A percentile compares a stretch with the other conserved stretches of the same genome.
Evolutionary conservation across 2,797 vertebrate genomes (phyloP).

Genomic region (Danio tinwini): DNA sequence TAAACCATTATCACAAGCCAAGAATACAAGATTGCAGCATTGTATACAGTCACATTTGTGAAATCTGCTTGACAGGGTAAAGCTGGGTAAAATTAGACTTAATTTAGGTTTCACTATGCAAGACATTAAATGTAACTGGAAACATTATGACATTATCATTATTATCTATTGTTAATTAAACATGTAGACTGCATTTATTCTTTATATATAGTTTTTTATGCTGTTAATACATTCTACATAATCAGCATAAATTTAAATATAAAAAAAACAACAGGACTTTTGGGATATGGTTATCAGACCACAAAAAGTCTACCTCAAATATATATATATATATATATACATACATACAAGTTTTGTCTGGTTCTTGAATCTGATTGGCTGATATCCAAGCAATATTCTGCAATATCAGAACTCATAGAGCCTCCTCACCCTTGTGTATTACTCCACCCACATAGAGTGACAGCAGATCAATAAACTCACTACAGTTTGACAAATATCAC

Average conservation of each 20-base stretch:
- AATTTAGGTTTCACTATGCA: not conserved
- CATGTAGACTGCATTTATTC: not conserved
- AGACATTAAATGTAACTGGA: not conserved
- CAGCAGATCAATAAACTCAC: no score
- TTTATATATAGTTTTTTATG: not conserved
- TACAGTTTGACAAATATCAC: no score
- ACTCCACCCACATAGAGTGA: no score
- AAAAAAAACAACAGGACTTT: not conserved
- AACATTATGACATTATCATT: not conserved
- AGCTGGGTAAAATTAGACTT: no score
- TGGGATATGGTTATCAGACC: not conserved
- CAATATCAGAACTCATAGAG: no score
- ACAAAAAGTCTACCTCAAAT: not conserved
- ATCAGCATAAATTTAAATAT: not conserved
- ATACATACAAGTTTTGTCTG: no score
- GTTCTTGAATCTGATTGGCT: no score
- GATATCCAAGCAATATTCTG: no score
- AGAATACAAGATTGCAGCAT: not conserved
- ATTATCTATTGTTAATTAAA: not conserved
- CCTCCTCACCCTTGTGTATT: no score
- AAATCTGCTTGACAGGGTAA: not conserved
- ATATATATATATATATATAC: no score
- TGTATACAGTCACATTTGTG: not conserved
- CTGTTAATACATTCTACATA: not conserved
- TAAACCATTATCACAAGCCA: not conserved